A percentile compares a stretch with the other conserved stretches of the same genome.
phyloP scores from a whole-genome alignment of 1,140 invertebrate genomes.

The Oryctes rhinoceros region DNA sequence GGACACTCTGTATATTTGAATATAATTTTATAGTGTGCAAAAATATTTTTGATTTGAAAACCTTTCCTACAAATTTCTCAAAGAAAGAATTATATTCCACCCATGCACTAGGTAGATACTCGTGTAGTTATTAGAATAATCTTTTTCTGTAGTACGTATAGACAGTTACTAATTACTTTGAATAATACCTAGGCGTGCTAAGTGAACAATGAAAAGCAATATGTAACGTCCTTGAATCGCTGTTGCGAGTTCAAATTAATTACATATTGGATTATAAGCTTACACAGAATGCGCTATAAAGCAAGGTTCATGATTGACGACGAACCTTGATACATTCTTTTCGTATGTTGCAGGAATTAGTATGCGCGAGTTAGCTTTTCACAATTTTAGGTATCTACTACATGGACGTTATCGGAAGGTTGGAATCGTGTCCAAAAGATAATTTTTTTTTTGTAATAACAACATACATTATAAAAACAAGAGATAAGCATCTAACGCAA shows the following conservation, averaged over 20 bases:
- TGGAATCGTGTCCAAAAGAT: neutral
- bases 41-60: too few relatives aligned
- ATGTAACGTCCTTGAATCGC: conserved; percentile 26
- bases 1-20: too few relatives aligned
- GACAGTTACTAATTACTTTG: neutral
- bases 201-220: conserved; percentile 36
- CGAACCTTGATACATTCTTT: neutral
- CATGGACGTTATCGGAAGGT: neutral
- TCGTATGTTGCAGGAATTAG: neutral
- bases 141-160: neutral
- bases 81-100: too few relatives aligned
- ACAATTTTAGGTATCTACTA: neutral
- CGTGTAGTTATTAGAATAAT: neutral
- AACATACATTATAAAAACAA: conserved; percentile 2
- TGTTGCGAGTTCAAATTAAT: conserved; percentile 14
- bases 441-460: neutral
- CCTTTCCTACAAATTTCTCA: too few relatives aligned
- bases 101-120: neutral
- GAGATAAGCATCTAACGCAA: neutral
- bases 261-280: neutral
- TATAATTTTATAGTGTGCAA: too few relatives aligned
- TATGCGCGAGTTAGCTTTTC: neutral
- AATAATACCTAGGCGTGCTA: neutral
- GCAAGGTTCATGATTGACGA: neutral
- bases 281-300: neutral